Evolutionary conservation across 1,140 invertebrate species (phyloP), one percentile per base, ranked within the genome.

Genomic region (Drosophila melanica): DNA sequence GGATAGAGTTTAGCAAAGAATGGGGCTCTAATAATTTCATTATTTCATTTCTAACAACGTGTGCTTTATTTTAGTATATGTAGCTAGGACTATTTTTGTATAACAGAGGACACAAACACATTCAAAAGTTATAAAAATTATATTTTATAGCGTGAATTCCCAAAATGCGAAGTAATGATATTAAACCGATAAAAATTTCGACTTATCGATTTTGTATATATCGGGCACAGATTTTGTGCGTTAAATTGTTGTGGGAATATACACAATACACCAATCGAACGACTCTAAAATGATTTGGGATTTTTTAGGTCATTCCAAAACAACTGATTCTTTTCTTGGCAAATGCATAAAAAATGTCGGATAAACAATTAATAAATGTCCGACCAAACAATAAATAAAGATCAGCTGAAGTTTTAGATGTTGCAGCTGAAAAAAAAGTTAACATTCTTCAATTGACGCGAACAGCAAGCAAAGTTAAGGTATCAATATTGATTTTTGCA

Each of bases 341-440:
- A 66, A 65, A 71, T 64, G 50, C 53, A 71, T 58, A 44, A 66
- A 64, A 58, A 71, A 57, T 71, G 53, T 71, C 53, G 45, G 53
- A 58, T 71, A 58, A 72, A 72, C 54, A 67, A 59, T 47, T 54
- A 41, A 53, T 45, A 45, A 66, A 72, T 72, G 14, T 37, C 18
- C 3, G 51, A 72, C 9, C 14, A 18, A 67, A 9, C 14, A 39
- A 18, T 4, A 72, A 59, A 51, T 53, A 44, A 53, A 48, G 14
- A 12, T 27, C 3, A 35, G 12, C 6, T 11, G 16, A 14, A 27
- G 12, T 53, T 30, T 37, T 58, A 10, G 18, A 55, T 30, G 44
- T 58, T 57, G 37, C 20, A 55, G 10, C 10, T 30, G 16, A 16
- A 23, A 44, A 44, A 67, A 20, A 58, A 35, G n/a, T 16, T 18